phyloP scores from a whole-genome alignment of 2,888 invertebrate genomes.

The Poecilus cupreus region DNA sequence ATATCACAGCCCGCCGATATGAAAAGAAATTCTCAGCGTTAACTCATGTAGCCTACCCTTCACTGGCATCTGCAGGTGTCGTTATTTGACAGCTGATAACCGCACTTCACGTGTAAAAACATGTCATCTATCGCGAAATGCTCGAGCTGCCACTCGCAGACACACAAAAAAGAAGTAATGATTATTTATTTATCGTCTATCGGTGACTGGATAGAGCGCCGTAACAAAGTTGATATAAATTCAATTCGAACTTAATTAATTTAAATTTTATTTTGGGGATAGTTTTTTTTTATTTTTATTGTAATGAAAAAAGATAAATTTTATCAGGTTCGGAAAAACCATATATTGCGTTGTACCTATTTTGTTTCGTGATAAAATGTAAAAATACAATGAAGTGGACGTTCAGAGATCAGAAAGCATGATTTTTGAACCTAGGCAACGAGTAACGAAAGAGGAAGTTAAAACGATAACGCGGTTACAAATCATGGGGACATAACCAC shows the following conservation, averaged over 20 bases:
- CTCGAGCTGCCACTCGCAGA: neutral
- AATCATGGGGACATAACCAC: slow-evolving; percentile 23
- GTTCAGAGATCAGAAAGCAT: slow-evolving; percentile 18
- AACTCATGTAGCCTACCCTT: slow-evolving; percentile 4
- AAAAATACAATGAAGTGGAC: slow-evolving; percentile 13
- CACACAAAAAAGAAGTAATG: neutral
- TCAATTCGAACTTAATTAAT: too few species aligned
- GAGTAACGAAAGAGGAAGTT: slow-evolving; percentile 11
- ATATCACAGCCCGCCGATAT: slow-evolving; percentile 4
- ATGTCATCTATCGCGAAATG: neutral
- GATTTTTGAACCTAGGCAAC: slow-evolving; percentile 7
- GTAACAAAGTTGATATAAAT: too few species aligned
- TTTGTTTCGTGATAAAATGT: slow-evolving; percentile 6
- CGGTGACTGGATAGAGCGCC: too few species aligned
- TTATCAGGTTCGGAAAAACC: neutral
- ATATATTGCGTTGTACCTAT: slow-evolving; percentile 1
- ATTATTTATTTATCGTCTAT: too few species aligned
- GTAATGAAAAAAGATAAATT: too few species aligned
- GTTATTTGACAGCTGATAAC: slow-evolving; percentile 17
- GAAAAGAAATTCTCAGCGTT: neutral
- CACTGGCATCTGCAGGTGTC: slow-evolving; percentile 1
- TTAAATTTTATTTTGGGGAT: too few species aligned
- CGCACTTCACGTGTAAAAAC: slow-evolving; percentile 10
- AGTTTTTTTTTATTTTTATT: too few species aligned
- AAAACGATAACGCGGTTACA: slow-evolving; percentile 29